These are phyloP conservation scores for Drosophila ohnishii DNA, from an alignment of 1,140 invertebrate genomes.

Conservation along the genomic window DNA sequence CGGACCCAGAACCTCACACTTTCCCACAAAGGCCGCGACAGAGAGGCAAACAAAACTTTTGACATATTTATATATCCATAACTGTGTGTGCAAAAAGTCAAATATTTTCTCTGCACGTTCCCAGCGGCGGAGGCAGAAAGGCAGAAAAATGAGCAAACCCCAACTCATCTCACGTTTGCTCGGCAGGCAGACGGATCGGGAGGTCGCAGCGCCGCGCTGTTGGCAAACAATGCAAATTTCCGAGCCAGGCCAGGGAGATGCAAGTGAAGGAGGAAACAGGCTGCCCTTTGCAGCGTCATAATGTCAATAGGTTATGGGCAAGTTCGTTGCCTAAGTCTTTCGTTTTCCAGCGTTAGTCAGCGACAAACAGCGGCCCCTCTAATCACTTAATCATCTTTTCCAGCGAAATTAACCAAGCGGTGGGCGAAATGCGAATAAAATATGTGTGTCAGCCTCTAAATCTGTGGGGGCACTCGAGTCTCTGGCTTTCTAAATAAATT, in stretches of 20 bases:
- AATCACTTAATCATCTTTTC: constrained; percentile 59
- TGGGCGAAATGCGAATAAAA: constrained; percentile 45
- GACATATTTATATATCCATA: constrained; percentile 76
- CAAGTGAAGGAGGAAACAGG: constrained; percentile 19
- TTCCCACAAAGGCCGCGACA: constrained; percentile 41
- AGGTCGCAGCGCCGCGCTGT: constrained; percentile 40
- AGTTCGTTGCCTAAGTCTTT: constrained; percentile 77
- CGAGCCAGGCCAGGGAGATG: constrained; percentile 10
- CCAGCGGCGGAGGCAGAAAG: constrained; percentile 44
- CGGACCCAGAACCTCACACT: constrained; percentile 43
- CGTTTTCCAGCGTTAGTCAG: constrained; percentile 33
- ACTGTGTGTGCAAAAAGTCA: constrained; percentile 60
- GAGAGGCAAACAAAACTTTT: constrained; percentile 61
- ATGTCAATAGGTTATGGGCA: constrained; percentile 74
- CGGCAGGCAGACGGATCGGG: constrained; percentile 55
- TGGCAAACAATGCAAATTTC: constrained; percentile 73
- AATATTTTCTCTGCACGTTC: constrained; percentile 75
- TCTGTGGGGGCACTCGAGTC: constrained; percentile 38
- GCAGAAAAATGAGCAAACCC: constrained; percentile 41
- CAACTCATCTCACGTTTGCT: constrained; percentile 54
- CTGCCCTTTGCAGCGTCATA: constrained; percentile 35
- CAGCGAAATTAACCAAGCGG: constrained; percentile 40
- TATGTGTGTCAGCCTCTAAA: constrained; percentile 48
- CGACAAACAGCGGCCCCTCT: constrained; percentile 1
- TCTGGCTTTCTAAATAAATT: constrained; percentile 58